Percentiles rank a stretch among this genome's conserved stretches.
Conservation (phyloP, 1,140 invertebrate genomes). For the Philopotamus ludificatus region DNA sequence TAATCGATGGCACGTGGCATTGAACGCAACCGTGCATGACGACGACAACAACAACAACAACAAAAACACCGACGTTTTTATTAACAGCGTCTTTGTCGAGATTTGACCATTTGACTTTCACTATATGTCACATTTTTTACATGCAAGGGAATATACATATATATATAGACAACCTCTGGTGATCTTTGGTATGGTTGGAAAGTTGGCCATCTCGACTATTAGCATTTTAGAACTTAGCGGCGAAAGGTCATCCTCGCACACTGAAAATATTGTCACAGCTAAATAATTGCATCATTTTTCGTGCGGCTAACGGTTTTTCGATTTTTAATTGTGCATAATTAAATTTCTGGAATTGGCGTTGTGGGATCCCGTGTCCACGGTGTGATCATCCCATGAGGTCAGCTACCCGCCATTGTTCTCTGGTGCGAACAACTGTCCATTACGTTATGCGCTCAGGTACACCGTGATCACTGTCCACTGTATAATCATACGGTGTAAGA, state of each 20-base stretch:
- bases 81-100: too few relatives aligned
- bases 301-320: too few relatives aligned
- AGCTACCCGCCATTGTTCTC: conserved; percentile 31
- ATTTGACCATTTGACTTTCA: background rate
- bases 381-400: conserved; percentile 17
- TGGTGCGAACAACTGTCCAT: conserved; percentile 21
- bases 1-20: background rate
- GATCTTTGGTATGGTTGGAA: background rate
- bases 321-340: too few relatives aligned
- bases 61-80: too few relatives aligned
- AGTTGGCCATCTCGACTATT: background rate
- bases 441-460: background rate
- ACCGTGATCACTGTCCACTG: conserved; percentile 16
- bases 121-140: too few relatives aligned
- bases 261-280: too few relatives aligned
- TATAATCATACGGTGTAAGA: too few relatives aligned
- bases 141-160: too few relatives aligned
- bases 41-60: too few relatives aligned
- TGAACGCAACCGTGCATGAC: background rate
- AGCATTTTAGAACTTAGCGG: too few relatives aligned
- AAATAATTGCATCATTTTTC: too few relatives aligned
- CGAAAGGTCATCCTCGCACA: too few relatives aligned
- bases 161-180: background rate
- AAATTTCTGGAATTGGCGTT: background rate
- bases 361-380: background rate